These are phyloP conservation scores for Neria commutata DNA, from an alignment of 2,888 invertebrate species.

Conservation along the genomic window DNA sequence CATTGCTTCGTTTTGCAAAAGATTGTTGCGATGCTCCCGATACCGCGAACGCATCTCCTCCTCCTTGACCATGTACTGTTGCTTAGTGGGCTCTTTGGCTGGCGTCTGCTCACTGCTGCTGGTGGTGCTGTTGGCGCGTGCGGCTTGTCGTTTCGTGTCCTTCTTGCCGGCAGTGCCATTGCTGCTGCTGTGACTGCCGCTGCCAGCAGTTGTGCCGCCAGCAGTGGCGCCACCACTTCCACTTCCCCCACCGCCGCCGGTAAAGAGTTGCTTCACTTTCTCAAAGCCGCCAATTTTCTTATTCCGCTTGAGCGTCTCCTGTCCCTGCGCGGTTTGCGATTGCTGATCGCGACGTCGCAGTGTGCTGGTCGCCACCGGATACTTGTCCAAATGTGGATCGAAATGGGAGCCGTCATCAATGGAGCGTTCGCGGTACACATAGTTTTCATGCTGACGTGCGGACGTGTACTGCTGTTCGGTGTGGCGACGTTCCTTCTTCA, in stretches of 20 bases:
- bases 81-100: slow-evolving; percentile 27
- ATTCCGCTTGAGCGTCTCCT: slow-evolving; percentile 56
- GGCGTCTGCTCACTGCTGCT: slow-evolving; percentile 54
- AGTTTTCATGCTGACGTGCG: slow-evolving; percentile 64
- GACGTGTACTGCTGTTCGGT: slow-evolving; percentile 66
- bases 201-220: slow-evolving; percentile 66
- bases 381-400: slow-evolving; percentile 70
- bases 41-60: slow-evolving; percentile 66
- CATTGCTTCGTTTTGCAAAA: slow-evolving; percentile 44
- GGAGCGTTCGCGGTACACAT: slow-evolving; percentile 66
- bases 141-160: slow-evolving; percentile 38
- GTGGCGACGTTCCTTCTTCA: slow-evolving; percentile 76
- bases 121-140: slow-evolving; percentile 55
- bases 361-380: slow-evolving; percentile 62
- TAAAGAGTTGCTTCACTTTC: slow-evolving; percentile 80
- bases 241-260: slow-evolving; percentile 58
- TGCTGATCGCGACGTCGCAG: slow-evolving; percentile 46
- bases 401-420: slow-evolving; percentile 73
- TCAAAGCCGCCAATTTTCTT: slow-evolving; percentile 76
- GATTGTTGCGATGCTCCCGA: slow-evolving; percentile 64
- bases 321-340: slow-evolving; percentile 33
- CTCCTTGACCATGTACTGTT: slow-evolving; percentile 64
- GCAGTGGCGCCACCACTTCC: slow-evolving; percentile 54
- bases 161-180: slow-evolving; percentile 46
- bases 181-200: slow-evolving; percentile 62